A percentile compares a stretch with the other conserved stretches of the same genome.
These are phyloP conservation scores for Chamaea fasciata DNA, from an alignment of 2,113 vertebrate genomes.

Conservation along the genomic window DNA sequence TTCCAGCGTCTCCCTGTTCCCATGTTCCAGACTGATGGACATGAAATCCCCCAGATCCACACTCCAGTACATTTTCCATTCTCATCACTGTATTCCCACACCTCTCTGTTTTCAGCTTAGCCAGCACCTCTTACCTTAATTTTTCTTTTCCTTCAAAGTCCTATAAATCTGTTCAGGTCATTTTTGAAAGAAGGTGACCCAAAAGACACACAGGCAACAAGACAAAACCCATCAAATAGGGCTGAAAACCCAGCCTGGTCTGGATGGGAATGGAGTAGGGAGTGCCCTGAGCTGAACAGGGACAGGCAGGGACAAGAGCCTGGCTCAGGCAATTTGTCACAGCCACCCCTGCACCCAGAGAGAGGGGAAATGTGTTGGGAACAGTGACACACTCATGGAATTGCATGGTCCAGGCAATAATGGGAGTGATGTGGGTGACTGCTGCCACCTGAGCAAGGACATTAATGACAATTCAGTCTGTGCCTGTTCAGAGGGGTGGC, in stretches of 20 bases:
- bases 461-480: neutral
- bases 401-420: neutral
- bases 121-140: neutral
- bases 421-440: neutral
- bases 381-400: neutral
- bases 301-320: neutral
- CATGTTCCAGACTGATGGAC: neutral
- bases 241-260: neutral
- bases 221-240: neutral
- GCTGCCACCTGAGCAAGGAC: neutral
- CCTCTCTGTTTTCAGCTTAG: neutral
- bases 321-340: neutral
- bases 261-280: neutral
- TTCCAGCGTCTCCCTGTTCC: neutral
- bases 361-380: neutral
- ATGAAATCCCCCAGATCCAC: accelerated
- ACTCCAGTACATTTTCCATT: neutral
- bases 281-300: neutral
- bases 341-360: neutral
- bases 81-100: neutral
- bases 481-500: neutral
- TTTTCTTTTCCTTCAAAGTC: neutral
- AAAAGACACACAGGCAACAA: neutral
- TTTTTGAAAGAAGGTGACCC: neutral
- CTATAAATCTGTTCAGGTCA: neutral